A percentile compares a stretch with the other conserved stretches of the same genome.
Evolutionary conservation across 2,797 vertebrate species (phyloP).

Genomic region (Sandelia bainsii): DNA sequence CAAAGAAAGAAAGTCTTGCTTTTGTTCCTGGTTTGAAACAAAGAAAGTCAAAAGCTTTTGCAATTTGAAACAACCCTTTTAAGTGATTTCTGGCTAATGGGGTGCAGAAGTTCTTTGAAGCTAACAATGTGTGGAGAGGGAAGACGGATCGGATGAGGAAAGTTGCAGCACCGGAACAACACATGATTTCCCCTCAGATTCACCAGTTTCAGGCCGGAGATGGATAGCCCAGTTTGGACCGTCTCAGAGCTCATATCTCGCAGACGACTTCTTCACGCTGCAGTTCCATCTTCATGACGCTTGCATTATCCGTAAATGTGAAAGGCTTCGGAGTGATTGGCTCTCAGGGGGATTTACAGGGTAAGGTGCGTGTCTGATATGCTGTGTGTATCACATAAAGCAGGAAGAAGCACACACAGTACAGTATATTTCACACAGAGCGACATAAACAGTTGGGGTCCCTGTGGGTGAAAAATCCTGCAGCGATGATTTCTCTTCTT

Average conservation of each 20-base stretch:
- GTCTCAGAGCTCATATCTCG: conserved; percentile 64
- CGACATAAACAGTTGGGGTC: conserved; percentile 1
- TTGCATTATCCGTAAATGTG: conserved; percentile 61
- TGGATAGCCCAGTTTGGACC: conserved; percentile 21
- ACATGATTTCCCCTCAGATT: conserved; percentile 71
- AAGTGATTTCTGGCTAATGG: conserved; percentile 51
- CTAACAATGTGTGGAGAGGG: conserved; percentile 18
- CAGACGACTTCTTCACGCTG: conserved; percentile 5
- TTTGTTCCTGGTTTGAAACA: conserved; percentile 47
- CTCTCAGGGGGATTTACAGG: conserved; percentile 48
- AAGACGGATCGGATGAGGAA: conserved; percentile 43
- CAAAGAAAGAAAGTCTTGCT: conserved; percentile 34
- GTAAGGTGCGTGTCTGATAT: conserved; percentile 26
- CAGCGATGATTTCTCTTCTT: conserved; percentile 32
- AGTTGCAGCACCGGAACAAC: conserved; percentile 46
- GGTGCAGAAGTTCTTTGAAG: conserved; percentile 43
- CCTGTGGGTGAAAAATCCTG: conserved; percentile 20
- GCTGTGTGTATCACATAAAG: conserved; percentile 26
- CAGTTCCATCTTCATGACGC: conserved; percentile 57
- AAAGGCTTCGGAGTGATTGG: conserved; percentile 49
- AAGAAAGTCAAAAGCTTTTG: conserved; percentile 37
- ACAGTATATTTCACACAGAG: conserved; percentile 15
- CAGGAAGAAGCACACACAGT: conserved; percentile 8
- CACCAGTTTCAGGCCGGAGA: conserved; percentile 26
- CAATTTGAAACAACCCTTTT: conserved; percentile 40